Conservation (phyloP, 1,140 invertebrate genomes). For the Medauroidea extradentata region DNA sequence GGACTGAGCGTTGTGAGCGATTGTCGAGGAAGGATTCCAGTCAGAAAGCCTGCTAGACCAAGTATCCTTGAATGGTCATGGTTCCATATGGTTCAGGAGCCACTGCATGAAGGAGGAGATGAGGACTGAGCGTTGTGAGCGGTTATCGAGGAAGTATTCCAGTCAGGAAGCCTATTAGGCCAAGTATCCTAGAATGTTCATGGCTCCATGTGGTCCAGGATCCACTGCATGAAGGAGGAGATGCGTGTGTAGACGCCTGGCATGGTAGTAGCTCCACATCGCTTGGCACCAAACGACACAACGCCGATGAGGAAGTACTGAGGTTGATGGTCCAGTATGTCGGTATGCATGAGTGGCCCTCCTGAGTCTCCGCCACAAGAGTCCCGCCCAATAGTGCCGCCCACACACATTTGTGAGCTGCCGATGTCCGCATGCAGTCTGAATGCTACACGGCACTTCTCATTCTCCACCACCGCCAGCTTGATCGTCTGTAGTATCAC, state of each 20-base stretch:
- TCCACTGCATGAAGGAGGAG: conserved; percentile 49
- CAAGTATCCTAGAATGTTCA: no score
- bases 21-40: no score
- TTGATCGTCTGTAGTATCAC: conserved; percentile 38
- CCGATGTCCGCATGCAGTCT: conserved; percentile 41
- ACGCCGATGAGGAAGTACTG: conserved; percentile 57
- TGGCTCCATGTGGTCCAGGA: conserved; percentile 44
- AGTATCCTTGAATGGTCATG: no score
- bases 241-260: conserved; percentile 55
- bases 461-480: conserved; percentile 43
- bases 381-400: conserved; percentile 35
- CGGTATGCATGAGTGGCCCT: conserved; percentile 57
- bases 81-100: no score
- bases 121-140: no score
- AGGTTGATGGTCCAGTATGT: conserved; percentile 34
- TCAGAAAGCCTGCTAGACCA: no score
- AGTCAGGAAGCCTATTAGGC: no score
- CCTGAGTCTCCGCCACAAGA: conserved; percentile 57
- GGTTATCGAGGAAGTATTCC: no score
- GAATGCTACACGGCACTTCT: conserved; percentile 42
- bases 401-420: conserved; percentile 53
- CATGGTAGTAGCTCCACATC: conserved; percentile 46
- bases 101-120: no score
- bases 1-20: no score
- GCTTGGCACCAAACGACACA: conserved; percentile 60